Conservation (phyloP, 2,888 invertebrate genomes). For the Metacarcinus magister region DNA sequence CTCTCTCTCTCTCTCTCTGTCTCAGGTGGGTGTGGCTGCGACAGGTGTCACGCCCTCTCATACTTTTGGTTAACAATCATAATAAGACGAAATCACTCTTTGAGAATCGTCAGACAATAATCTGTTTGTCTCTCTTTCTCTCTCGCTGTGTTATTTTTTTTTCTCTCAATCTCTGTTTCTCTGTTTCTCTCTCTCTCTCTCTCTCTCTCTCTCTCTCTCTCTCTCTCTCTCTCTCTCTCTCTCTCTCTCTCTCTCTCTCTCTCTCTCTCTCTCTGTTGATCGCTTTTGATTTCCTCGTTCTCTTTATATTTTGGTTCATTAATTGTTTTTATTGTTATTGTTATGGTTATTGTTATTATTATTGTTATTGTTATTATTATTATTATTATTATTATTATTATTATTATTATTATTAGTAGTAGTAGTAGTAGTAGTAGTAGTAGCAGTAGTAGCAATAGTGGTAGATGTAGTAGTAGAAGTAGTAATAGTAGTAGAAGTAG, state of each 20-base stretch:
- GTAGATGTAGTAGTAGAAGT: no score
- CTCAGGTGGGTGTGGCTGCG: background rate
- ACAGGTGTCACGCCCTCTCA: background rate
- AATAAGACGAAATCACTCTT: background rate
- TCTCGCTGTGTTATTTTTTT: background rate
- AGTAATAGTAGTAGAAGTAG: no score
- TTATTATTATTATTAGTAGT: background rate
- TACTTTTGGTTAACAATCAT: background rate
- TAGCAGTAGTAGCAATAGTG: no score
- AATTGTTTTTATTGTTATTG: background rate
- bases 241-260: constrained; percentile 22
- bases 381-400: background rate
- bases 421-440: background rate
- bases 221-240: constrained; percentile 39
- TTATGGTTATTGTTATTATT: background rate
- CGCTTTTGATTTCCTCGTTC: no score
- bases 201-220: background rate
- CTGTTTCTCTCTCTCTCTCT: no score
- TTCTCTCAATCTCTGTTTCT: no score
- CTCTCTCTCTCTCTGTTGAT: background rate
- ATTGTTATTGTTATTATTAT: background rate
- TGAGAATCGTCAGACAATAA: background rate
- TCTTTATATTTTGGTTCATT: no score
- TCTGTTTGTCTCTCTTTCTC: background rate
- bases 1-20: background rate